Base-by-base conservation (phyloP, 35 echinoderm and acorn worm species). In the Hemicentrotus pulcherrimus region DNA sequence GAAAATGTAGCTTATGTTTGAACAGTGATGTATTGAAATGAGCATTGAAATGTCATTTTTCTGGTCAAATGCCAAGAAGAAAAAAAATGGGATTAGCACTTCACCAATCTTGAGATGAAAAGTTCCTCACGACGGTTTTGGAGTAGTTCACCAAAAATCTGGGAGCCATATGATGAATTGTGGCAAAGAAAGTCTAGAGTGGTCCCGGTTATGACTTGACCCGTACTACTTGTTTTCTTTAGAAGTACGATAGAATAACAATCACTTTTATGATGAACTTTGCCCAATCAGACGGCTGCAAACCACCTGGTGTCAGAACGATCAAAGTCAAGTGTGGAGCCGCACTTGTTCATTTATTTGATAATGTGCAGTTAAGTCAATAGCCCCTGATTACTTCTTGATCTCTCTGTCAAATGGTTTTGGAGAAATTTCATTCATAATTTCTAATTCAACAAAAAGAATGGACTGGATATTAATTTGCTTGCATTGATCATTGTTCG, bases 151-250 rank as follows among this genome's bases (percentile, higher is more conserved):
- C 65, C 65, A n/a, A 78, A 78, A 78, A 78, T 78, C 65, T 78
- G 65, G 65, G 65, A 78, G 65, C 65, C 65, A 78, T 18, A 78
- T 78, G 65, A 78, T 78, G 65, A 8, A 78, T 78, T 18, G 65
- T 78, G 65, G 65, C 65, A 78, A 78, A 78, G 65, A 78, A 78
- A 78, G 65, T 78, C 65, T 78, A 22, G 65, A 78, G 65, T 78
- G 65, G 65, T 78, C 22, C 65, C 19, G 24, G 65, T 78, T 78
- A 28, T 28, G 65, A n/a, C 65, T 78, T 78, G 65, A 78, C 65
- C 65, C 65, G 11, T 78, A 6, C 19, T 28, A 78, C 65, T 78
- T 78, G 22, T 78, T 78, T 78, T 78, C 65, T 78, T 78, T 28
- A 22, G 65, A 78, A 7, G 50, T 15, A 55, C 15, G 50, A 55